Conservation (phyloP, 2,113 vertebrate species). For the Ctenomys sociabilis region DNA sequence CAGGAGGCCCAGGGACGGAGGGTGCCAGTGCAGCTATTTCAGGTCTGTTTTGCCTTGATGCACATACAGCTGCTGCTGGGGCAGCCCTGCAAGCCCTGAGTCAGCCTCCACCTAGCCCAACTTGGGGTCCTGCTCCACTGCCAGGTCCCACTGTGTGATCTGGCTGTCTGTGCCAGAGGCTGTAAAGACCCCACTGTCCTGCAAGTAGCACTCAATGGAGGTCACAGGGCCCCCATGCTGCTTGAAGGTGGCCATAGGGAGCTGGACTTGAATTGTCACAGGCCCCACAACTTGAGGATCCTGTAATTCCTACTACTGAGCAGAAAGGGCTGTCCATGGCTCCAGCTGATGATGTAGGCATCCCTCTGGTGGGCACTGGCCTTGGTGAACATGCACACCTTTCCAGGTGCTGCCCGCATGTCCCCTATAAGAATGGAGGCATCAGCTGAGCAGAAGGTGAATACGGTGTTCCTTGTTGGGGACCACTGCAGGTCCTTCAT, state of each 20-base stretch:
- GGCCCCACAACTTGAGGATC: conserved; percentile 92
- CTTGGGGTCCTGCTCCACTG: conserved; percentile 90
- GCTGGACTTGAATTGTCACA: conserved; percentile 92
- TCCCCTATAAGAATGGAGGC: conserved; percentile 94
- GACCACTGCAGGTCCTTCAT: conserved; percentile 97
- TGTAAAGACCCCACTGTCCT: conserved; percentile 92
- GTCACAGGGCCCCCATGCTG: conserved; percentile 93
- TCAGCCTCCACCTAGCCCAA: conserved; percentile 21
- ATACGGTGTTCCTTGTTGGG: conserved; percentile 93
- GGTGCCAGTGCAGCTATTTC: conserved; percentile 96
- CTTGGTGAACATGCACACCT: conserved; percentile 91
- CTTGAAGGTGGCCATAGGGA: conserved; percentile 93
- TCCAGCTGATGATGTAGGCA: conserved; percentile 95
- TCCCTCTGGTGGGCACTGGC: conserved; percentile 89
- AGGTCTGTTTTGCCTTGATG: conserved; percentile 94
- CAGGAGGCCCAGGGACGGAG: conserved; percentile 90
- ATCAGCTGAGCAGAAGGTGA: conserved; percentile 93
- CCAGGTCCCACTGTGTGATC: conserved; percentile 95
- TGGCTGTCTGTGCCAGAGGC: conserved; percentile 91
- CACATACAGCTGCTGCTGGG: conserved; percentile 93
- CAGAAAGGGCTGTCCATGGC: conserved; percentile 91
- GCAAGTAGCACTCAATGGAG: conserved; percentile 93
- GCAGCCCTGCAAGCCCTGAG: conserved; percentile 84
- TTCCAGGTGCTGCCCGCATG: conserved; percentile 89
- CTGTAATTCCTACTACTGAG: conserved; percentile 94